Conservation (phyloP, 2,113 vertebrate genomes). For the Lepus americanus region DNA sequence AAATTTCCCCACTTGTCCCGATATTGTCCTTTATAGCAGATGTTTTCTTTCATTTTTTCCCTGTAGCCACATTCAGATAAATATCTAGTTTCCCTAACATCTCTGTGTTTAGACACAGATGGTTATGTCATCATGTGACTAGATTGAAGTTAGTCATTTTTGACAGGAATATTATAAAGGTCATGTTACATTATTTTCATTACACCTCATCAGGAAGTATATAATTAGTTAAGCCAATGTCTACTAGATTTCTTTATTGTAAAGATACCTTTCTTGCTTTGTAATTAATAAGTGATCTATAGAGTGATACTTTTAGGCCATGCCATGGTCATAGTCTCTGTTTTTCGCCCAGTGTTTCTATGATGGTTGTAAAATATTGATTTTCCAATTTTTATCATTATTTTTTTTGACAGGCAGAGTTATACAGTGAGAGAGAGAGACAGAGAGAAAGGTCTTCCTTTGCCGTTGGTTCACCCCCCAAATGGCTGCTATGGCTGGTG, state of each 20-base stretch:
- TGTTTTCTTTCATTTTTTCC: not conserved
- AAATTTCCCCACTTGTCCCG: not conserved
- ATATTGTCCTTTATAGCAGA: not conserved
- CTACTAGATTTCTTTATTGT: not conserved
- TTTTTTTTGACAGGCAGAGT: not conserved
- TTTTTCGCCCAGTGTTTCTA: not conserved
- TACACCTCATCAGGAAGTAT: not conserved
- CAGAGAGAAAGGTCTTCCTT: no score
- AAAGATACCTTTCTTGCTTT: not conserved
- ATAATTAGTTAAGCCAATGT: not conserved
- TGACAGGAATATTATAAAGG: not conserved
- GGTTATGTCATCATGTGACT: not conserved
- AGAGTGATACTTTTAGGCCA: not conserved
- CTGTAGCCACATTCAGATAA: not conserved
- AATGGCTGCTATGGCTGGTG: not conserved
- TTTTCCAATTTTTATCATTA: slow-evolving; percentile 20
- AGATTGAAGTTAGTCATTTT: slow-evolving; percentile 27
- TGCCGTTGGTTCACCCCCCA: no score
- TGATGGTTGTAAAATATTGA: not conserved
- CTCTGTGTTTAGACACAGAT: not conserved
- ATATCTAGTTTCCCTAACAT: slow-evolving; percentile 9
- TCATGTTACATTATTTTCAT: not conserved
- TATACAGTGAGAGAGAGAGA: no score
- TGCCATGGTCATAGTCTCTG: not conserved
- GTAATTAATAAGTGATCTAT: not conserved